Evolutionary conservation across 2,113 vertebrate species (phyloP), one percentile per base, ranked within the genome.

Genomic region (Poicephalus gulielmi): DNA sequence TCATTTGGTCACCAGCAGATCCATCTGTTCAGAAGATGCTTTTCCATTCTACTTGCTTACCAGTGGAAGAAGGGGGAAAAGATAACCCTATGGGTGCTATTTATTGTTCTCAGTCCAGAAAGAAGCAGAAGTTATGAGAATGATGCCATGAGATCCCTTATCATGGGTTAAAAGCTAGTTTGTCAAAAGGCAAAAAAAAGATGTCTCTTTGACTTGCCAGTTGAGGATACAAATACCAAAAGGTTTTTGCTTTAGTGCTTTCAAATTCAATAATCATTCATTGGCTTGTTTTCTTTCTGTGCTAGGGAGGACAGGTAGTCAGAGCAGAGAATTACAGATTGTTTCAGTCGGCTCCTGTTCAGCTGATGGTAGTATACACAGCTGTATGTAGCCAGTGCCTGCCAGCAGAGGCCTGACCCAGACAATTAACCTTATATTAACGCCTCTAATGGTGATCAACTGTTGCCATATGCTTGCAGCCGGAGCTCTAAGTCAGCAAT

Each of bases 351-450:
- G 92, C 94, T 96, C 64, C 96, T 90, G 90, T 94, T 96, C 86
- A 92, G 85, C 57, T 92, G 81, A 83, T 91, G 93, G 90, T 95
- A 35, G 13, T 88, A 95, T 64, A 94, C 90, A 90, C 96, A 96
- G 95, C 93, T 97, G 92, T 88, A 96, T 7, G 13, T 83, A 96
- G 77, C 93, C 94, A 96, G 62, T 35, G 86, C 87, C 92, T 95
- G 95, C 86, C 93, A 94, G 75, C 94, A 93, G 74, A 94, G 85
- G 70, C 94, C 93, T 97, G 94, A 96, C 94, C 91, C 44, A 68
- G 86, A 83, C 94, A 96, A 96, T 97, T 96, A 97, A 97, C 96
- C 92, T 97, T 97, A 85, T 95, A 97, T 95, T 94, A 96, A 92
- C 13, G 2, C 83, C 88, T 63, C 79, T 96, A 95, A 97, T 94